Conservation (phyloP, 1,140 invertebrate species). For the Trialeurodes vaporariorum region DNA sequence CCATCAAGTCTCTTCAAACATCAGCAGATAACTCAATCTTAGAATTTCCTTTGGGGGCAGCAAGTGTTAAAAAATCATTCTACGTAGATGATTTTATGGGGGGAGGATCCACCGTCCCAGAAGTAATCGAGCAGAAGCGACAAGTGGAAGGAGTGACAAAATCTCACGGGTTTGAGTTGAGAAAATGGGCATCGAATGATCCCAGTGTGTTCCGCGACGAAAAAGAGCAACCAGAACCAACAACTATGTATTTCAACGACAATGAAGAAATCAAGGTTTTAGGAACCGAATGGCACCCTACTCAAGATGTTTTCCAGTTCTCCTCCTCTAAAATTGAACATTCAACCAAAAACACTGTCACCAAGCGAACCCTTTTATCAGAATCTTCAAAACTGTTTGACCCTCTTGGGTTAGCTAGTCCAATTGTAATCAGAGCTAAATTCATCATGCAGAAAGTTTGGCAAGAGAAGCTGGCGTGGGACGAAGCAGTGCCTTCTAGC, state of each 20-base stretch:
- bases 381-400: constrained; percentile 23
- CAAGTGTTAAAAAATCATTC: constrained; percentile 29
- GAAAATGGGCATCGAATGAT: not conserved
- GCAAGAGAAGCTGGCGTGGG: constrained; percentile 23
- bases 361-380: constrained; percentile 12
- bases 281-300: not conserved
- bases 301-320: not conserved
- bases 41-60: constrained; percentile 22
- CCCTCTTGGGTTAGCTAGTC: constrained; percentile 24
- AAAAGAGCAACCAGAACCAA: not conserved
- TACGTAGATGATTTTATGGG: constrained; percentile 35
- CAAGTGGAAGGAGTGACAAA: not conserved
- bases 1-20: constrained; percentile 28
- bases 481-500: constrained; percentile 18
- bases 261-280: not conserved
- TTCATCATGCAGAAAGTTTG: constrained; percentile 27
- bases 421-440: constrained; percentile 24
- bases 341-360: constrained; percentile 5
- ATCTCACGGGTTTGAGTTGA: not conserved
- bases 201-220: not conserved
- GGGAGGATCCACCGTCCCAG: not conserved
- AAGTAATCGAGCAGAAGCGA: not conserved
- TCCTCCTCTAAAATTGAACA: not conserved
- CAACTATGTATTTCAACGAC: not conserved
- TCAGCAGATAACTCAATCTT: constrained; percentile 23